Evolutionary conservation across 2,113 vertebrate species (phyloP), one percentile per base, ranked within the genome.

Genomic region (Tychaedon coryphoeus): DNA sequence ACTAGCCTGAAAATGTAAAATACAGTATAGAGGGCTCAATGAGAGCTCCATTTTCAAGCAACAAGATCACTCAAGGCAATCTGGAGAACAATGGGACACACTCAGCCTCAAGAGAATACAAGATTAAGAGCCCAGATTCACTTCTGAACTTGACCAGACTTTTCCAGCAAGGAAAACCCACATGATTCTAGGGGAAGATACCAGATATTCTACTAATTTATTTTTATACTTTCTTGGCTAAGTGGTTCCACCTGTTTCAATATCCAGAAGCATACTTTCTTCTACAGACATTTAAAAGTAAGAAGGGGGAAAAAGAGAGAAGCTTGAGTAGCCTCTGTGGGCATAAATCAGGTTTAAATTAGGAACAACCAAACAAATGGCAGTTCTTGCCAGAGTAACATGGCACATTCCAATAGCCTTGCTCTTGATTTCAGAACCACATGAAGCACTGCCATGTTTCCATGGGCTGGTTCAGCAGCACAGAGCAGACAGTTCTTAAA

Each of bases 401-500:
- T 4, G 84, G 88, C 71, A 76, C 74, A 90, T 94, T 90, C 88
- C 85, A 51, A 6, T 2, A 6, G 78, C 78, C 54, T 65, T 36
- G 74, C 70, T 65, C 76, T 86, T 13, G 12, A 48, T 86, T 90
- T 83, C 64, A 62, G 82, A 93, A 54, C 77, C 82, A 73, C 92
- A 73, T 5, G 15, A 92, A 93, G 86, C 62, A 28, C 24, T 97
- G 90, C 88, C 94, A 70, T 71, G 51, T 89, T 91, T 96, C 90
- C 92, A 89, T 54, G 75, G 90, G 67, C 66, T 92, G 33, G 17
- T 58, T 22, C 65, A 82, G 82, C 92, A 93, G 77, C 33, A 73
- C 50, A 92, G 43, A 82, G 60, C 79, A 90, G 62, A 76, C 54
- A 70, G 36, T 33, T 86, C 82, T 85, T 88, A 89, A 83, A 73